Conservation (phyloP, 2,113 vertebrate species). For the Gavialis gangeticus region DNA sequence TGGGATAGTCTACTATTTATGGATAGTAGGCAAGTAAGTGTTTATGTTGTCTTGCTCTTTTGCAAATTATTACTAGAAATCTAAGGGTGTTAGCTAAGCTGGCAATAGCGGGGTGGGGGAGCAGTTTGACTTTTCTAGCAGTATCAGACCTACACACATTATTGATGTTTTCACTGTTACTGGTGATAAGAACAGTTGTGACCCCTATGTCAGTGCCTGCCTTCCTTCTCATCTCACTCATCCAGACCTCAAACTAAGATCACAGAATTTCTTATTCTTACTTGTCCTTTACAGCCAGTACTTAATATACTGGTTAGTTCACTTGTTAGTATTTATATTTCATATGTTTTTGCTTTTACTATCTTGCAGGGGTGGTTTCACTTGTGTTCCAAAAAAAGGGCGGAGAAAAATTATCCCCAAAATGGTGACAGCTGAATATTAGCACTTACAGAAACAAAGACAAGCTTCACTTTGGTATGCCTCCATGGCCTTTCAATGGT, state of each 20-base stretch:
- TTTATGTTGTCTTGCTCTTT: too few relatives aligned
- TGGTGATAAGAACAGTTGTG: neutral
- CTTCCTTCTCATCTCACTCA: neutral
- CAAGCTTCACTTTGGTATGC: neutral
- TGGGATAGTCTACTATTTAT: too few relatives aligned
- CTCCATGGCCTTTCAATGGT: neutral
- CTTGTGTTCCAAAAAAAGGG: neutral
- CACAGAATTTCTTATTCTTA: neutral
- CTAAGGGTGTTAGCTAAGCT: too few relatives aligned
- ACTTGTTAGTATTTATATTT: neutral
- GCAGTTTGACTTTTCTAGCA: too few relatives aligned
- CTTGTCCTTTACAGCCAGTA: fast-evolving
- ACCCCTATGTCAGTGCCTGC: neutral
- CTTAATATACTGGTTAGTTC: fast-evolving
- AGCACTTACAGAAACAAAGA: neutral
- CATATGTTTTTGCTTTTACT: neutral
- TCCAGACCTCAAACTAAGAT: neutral
- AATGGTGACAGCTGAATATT: neutral
- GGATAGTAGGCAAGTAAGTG: too few relatives aligned
- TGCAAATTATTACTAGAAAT: too few relatives aligned
- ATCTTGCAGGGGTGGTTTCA: neutral
- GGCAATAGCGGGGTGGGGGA: too few relatives aligned
- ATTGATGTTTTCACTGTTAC: too few relatives aligned
- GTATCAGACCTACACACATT: too few relatives aligned
- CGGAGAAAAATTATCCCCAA: neutral